Evolutionary conservation across 2,888 invertebrate genomes (phyloP), one percentile per base, ranked within the genome.

Genomic region (Caenorhabditis imperialis): DNA sequence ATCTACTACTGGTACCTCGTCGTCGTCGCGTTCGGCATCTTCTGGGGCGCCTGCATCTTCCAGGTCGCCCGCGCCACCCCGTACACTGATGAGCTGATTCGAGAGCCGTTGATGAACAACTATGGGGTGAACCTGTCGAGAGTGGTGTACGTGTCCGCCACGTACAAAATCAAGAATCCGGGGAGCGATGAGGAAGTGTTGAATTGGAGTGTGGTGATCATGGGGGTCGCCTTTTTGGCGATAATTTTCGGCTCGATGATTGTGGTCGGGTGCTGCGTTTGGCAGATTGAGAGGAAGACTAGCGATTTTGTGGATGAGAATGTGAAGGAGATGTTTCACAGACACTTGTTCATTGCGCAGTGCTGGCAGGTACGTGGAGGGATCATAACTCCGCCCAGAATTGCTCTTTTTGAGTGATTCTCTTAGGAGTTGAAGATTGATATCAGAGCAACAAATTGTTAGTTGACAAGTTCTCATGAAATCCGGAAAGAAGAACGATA

Each of bases 41-140:
- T 6, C 37, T 62, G 62, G 62, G 62, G 53, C 8, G 0, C 2
- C 53, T 53, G 53, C 16, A 62, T 62, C 44, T 62, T 30, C 25
- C 10, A 16, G 10, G 14, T 62, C 23, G 62, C 62, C 30, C n/a
- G 2, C 0, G 35, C 22, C 7, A 62, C 62, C 7, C 53, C 62
- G n/a, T 53, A 53, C 53, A 25, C 47, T 16, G 62, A 62, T 16
- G 16, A n/a, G 10, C 45, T 54, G 18, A 62, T 62, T 25, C 1
- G 16, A 1, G 1, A 16, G 5, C 35, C 62, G 1, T 30, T 47
- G 2, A 20, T 1, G 12, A 12, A 35, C 2, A 37, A 16, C 25
- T 45, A 54, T 16, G 45, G 35, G n/a, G 10, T 16, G 37, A 53
- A 18, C 22, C 37, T 27, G 20, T n/a, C 2, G 16, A 22, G 30